Base-by-base conservation (phyloP, 1,140 invertebrate genomes). In the Ceratoteleas bidentatus region DNA sequence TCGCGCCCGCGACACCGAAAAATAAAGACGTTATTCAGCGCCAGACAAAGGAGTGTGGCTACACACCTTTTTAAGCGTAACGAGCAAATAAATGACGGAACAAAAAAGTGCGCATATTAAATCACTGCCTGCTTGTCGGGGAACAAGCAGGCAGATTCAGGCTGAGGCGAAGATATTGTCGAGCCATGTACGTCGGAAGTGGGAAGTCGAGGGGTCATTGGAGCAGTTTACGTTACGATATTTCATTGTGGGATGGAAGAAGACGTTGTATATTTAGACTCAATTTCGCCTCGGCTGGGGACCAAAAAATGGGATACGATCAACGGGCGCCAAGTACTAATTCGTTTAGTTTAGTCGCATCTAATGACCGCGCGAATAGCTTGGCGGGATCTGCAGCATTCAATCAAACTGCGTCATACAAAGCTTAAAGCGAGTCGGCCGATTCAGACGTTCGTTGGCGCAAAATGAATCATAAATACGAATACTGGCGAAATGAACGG, bases 381-480 rank as follows among this genome's bases (percentile, higher is more conserved):
- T 53, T 45, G 61, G 14, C 16, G 49, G 14, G 49, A 68, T 69
- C 49, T 15, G 43, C 56, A 10, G 33, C 58, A 66, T 75, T 75
- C 72, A 66, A 75, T 75, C 72, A 75, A 65, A 75, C 49, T 33
- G 9, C 34, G 62, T 49, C 13, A 60, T 32, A 62, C 47, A 76
- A 62, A 54, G 57, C 65, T 64, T 64, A 68, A 69, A 68, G 57
- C 15, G 16, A 65, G 32, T 13, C 52, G 60, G 24, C 47, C 56
- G 66, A 70, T 78, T 78, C 66, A 66, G 66, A 49, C 32, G 64
- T 70, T 72, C 7, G 74, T 69, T 56, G 38, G 40, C 56, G 14
- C 24, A 53, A 62, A 77, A 66, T 75, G 69, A 77, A 83, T 78
- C 81, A 66, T 72, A 76, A 66, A 80, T 68, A 69, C 72, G 72